These are phyloP conservation scores for Episyrphus balteatus DNA, from an alignment of 1,140 invertebrate species.

Conservation along the genomic window DNA sequence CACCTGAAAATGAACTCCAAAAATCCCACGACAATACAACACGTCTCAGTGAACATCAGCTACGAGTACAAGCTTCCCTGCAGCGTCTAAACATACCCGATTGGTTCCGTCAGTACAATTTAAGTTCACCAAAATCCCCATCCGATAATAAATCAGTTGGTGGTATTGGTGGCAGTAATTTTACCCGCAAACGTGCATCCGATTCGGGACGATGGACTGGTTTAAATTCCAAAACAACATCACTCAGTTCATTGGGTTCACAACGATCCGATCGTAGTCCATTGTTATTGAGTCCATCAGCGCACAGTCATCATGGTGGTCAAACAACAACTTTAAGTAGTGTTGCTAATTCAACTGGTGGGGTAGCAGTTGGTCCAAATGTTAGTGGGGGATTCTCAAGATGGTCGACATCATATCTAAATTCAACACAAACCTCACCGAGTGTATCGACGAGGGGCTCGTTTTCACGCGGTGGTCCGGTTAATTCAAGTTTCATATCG, in stretches of 20 bases:
- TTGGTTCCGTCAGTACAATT: conserved; percentile 51
- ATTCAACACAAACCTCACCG: conserved; percentile 55
- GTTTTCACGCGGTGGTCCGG: conserved; percentile 30
- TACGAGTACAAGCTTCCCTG: conserved; percentile 81
- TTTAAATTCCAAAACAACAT: conserved; percentile 66
- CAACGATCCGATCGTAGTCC: conserved; percentile 35
- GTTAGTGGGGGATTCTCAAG: conserved; percentile 48
- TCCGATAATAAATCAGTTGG: conserved; percentile 19
- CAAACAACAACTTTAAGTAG: conserved; percentile 12
- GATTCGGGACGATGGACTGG: conserved; percentile 60
- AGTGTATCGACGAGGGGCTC: conserved; percentile 39
- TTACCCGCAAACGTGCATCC: conserved; percentile 50
- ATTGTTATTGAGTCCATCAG: conserved; percentile 32
- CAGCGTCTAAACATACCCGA: conserved; percentile 89
- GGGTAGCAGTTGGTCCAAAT: conserved; percentile 7
- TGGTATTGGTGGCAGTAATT: conserved; percentile 16
- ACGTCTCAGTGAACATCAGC: conserved; percentile 76
- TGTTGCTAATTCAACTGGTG: neutral
- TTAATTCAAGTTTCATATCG: conserved; percentile 35
- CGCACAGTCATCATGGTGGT: conserved; percentile 35
- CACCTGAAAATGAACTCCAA: conserved; percentile 85
- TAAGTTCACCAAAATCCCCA: conserved; percentile 32
- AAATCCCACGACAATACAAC: conserved; percentile 49
- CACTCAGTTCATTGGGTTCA: conserved; percentile 53
- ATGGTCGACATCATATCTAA: conserved; percentile 76